phyloP scores from a whole-genome alignment of 1,140 invertebrate species.

The Limonius californicus region DNA sequence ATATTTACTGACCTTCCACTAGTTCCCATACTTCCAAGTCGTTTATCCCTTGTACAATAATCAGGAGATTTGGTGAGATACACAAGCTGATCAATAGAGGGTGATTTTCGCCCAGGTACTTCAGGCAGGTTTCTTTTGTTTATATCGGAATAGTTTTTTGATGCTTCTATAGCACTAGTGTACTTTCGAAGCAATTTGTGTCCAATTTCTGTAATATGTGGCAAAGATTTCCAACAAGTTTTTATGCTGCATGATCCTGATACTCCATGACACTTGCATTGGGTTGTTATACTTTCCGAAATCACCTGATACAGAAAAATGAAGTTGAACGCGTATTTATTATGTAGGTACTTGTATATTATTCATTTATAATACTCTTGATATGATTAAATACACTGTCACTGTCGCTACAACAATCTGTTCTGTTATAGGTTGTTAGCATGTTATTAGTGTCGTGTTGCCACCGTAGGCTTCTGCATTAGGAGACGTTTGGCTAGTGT shows the following conservation, averaged over 20 bases:
- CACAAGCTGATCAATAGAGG: constrained; percentile 56
- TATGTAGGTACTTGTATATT: no score
- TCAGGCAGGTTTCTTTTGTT: constrained; percentile 25
- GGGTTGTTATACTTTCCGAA: constrained; percentile 64
- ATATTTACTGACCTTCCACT: constrained; percentile 56
- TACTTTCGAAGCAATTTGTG: constrained; percentile 79
- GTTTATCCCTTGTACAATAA: constrained; percentile 81
- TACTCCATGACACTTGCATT: constrained; percentile 96
- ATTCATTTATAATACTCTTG: no score
- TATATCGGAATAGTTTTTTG: constrained; percentile 38
- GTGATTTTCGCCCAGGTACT: constrained; percentile 24
- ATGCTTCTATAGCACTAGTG: constrained; percentile 71
- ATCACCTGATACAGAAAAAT: constrained; percentile 33
- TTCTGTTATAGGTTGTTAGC: no score
- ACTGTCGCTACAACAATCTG: no score
- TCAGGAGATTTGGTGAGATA: constrained; percentile 86
- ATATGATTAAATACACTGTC: no score
- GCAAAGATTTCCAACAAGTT: constrained; percentile 90
- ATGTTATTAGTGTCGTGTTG: no score
- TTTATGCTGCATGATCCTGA: constrained; percentile 91
- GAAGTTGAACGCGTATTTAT: no score
- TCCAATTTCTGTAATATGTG: constrained; percentile 80
- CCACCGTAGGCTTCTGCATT: no score
- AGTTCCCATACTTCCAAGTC: constrained; percentile 78
- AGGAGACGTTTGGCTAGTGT: no score